phyloP scores from a whole-genome alignment of 2,888 invertebrate genomes.

The Rhamnusium bicolor region DNA sequence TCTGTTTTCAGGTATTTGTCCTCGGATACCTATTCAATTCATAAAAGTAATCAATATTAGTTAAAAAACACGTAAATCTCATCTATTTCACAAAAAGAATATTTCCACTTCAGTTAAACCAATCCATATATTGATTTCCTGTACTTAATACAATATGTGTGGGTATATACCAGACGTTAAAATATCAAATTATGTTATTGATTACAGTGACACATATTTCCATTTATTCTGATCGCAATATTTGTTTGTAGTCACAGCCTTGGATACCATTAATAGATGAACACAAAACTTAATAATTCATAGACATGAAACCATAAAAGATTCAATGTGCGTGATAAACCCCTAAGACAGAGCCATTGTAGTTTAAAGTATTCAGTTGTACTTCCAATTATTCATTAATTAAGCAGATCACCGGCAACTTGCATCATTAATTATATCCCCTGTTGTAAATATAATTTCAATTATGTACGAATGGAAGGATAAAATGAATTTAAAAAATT shows the following conservation, averaged over 20 bases:
- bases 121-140: not conserved
- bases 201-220: slow-evolving; percentile 39
- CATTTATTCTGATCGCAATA: slow-evolving; percentile 35
- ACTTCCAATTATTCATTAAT: slow-evolving; percentile 31
- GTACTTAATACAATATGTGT: no score
- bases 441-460: slow-evolving; percentile 3
- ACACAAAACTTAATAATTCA: slow-evolving; percentile 47
- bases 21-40: no score
- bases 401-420: not conserved
- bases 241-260: slow-evolving; percentile 47
- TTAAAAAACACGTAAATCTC: no score
- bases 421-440: slow-evolving; percentile 13
- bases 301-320: slow-evolving; percentile 48
- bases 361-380: slow-evolving; percentile 1
- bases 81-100: no score
- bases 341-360: slow-evolving; percentile 30
- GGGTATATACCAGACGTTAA: slow-evolving; percentile 15
- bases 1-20: no score
- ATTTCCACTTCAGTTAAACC: not conserved
- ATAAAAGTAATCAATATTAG: no score
- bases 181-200: slow-evolving; percentile 26
- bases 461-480: not conserved
- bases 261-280: slow-evolving; percentile 47
- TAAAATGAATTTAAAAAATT: not conserved
- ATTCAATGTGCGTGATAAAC: slow-evolving; percentile 48